Evolutionary conservation across 2,113 vertebrate genomes (phyloP), one percentile per base, ranked within the genome.

Genomic region (Fulmarus glacialis): DNA sequence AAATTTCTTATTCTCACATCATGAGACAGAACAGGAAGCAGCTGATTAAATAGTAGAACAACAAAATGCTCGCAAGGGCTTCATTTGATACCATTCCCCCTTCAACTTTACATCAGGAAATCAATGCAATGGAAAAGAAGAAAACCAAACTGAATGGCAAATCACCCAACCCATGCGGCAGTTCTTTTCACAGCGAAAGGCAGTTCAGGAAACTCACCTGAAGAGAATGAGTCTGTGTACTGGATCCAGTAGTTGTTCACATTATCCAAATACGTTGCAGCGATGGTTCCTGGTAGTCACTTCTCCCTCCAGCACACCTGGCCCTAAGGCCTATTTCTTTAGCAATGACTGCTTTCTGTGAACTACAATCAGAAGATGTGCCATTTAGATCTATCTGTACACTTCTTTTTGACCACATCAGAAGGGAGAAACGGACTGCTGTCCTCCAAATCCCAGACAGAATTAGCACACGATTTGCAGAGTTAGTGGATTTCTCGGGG

Each of bases 261-360:
- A 26, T 3, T 59, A 36, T 6, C 48, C 70, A 32, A 9, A 18
- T 1, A 29, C 6, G 0, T 4, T 1, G 0, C 52, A 19, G 34
- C 1, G 0, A n/a, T 9, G 43, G 24, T 0, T 81, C 67, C 63
- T 42, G 30, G 40, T 4, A 22, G 47, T 22, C 36, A 5, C 64
- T 59, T 32, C 70, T 68, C 23, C 40, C 50, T 43, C 19, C 52
- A 9, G 64, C 71, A 52, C 11, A 8, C 40, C 40, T 43, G 43
- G 32, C 64, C n/a, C 14, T 3, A 9, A 22, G 29, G 53, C 17
- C 14, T 5, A 1, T 16, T 68, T 53, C 72, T 63, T 36, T n/a
- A 64, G 32, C 38, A 26, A 17, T 1, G 14, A 8, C 47, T 22
- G 27, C 22, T 36, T 19, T 8, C 72, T 13, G n/a, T 4, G 55